These are phyloP conservation scores for Monopterus albus DNA, from an alignment of 2,113 vertebrate genomes.

Conservation along the genomic window DNA sequence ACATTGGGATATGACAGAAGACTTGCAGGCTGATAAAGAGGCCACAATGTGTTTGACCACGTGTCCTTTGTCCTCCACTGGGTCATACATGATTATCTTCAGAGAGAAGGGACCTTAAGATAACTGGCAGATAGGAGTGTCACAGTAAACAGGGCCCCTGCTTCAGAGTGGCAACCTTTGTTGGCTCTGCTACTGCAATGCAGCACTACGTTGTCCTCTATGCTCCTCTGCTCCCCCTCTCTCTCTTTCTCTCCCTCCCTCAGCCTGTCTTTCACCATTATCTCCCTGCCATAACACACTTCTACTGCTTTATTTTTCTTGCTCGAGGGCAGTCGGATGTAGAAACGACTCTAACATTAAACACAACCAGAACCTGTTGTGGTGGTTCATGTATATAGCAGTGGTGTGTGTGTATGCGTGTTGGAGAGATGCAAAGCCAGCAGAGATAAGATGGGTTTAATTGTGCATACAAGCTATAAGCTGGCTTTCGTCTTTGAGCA, in stretches of 20 bases:
- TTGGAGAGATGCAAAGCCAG: slow-evolving; percentile 39
- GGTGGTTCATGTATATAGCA: slow-evolving; percentile 43
- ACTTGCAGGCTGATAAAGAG: slow-evolving; percentile 59
- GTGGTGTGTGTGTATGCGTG: slow-evolving; percentile 20
- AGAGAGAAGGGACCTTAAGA: slow-evolving; percentile 42
- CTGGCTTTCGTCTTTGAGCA: slow-evolving; percentile 45
- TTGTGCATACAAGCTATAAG: slow-evolving; percentile 58
- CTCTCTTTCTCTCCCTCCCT: slow-evolving; percentile 45
- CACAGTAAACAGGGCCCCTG: slow-evolving; percentile 40
- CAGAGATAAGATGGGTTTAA: slow-evolving; percentile 61
- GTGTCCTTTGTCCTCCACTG: slow-evolving; percentile 53
- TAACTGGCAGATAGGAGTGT: slow-evolving; percentile 32
- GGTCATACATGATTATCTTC: slow-evolving; percentile 57
- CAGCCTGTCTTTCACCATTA: slow-evolving; percentile 57
- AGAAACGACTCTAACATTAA: slow-evolving; percentile 33
- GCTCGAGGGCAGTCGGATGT: slow-evolving; percentile 38
- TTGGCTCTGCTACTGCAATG: slow-evolving; percentile 73
- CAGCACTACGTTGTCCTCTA: slow-evolving; percentile 70
- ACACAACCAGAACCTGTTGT: slow-evolving; percentile 47
- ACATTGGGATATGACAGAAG: slow-evolving; percentile 34
- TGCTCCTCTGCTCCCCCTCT: slow-evolving; percentile 30
- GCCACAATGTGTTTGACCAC: slow-evolving; percentile 48
- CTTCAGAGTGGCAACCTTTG: slow-evolving; percentile 52
- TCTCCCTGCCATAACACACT: slow-evolving; percentile 46
- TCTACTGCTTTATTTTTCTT: slow-evolving; percentile 44